A percentile compares a stretch with the other conserved stretches of the same genome.
Conservation (phyloP, 2,888 invertebrate species). For the Sphecodes monilicornis region DNA sequence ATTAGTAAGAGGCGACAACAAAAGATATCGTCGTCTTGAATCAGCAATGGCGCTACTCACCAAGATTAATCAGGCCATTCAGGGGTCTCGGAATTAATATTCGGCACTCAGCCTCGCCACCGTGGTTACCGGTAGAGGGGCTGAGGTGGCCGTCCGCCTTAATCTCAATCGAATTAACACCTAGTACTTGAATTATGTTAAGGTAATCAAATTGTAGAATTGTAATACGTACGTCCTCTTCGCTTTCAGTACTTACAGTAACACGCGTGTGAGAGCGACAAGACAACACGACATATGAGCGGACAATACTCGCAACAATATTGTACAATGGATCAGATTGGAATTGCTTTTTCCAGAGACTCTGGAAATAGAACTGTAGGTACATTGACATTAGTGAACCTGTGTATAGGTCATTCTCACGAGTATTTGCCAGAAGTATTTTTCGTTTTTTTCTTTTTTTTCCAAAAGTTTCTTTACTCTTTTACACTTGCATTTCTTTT, state of each 20-base stretch:
- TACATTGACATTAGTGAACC: slow-evolving; percentile 79
- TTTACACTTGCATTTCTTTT: slow-evolving; percentile 8
- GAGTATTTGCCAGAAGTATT: slow-evolving; percentile 68
- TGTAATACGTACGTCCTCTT: slow-evolving; percentile 84
- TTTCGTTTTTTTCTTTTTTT: slow-evolving; percentile 11
- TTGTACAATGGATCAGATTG: slow-evolving; percentile 84
- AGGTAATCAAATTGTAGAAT: slow-evolving; percentile 80
- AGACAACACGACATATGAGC: slow-evolving; percentile 83
- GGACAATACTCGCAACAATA: slow-evolving; percentile 84
- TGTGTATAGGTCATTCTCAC: slow-evolving; percentile 66
- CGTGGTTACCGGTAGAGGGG: slow-evolving; percentile 72
- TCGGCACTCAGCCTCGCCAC: slow-evolving; percentile 74
- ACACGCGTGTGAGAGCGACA: slow-evolving; percentile 83
- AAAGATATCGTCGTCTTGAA: slow-evolving; percentile 74
- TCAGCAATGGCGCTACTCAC: slow-evolving; percentile 80
- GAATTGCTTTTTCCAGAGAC: slow-evolving; percentile 85
- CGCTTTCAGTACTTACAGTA: slow-evolving; percentile 84
- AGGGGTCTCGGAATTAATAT: slow-evolving; percentile 72
- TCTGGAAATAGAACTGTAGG: slow-evolving; percentile 84
- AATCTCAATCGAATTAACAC: slow-evolving; percentile 76
- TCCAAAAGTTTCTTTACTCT: neutral
- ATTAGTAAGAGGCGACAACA: slow-evolving; percentile 77
- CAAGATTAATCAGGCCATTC: slow-evolving; percentile 74
- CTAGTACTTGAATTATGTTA: slow-evolving; percentile 80
- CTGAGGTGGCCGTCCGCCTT: slow-evolving; percentile 70